Evolutionary conservation across 2,797 vertebrate species (phyloP), one percentile per base, ranked within the genome.

Genomic region (Pteronotus mesoamericanus): DNA sequence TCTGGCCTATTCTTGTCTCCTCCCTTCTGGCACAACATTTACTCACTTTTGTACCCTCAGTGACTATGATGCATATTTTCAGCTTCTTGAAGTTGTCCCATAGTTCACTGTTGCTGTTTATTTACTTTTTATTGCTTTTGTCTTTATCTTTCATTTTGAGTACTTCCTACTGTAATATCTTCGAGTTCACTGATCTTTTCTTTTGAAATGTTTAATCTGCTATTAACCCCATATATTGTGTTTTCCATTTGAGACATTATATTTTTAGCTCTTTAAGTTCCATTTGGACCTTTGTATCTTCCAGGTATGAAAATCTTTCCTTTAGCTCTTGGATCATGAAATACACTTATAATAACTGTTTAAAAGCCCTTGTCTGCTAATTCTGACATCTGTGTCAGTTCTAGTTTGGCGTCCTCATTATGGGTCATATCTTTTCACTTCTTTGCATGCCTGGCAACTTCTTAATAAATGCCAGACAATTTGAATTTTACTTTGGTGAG

Each of bases 111-210:
- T 37, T 53, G 14, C 11, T 64, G 0, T 59, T 89, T 86, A 84
- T 75, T 44, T 78, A 75, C 37, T n/a, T 90, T 55, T n/a, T 21
- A 51, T 88, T 55, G 1, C 14, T 86, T 75, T 68, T 92, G 24
- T 61, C 34, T 82, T 26, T 74, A 46, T 44, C 64, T 90, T 95
- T 84, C 18, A 19, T 91, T 93, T 72, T 91, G 32, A 16, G 29
- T 66, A 82, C 79, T 71, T 94, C 61, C 77, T 51, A 44, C 34
- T 95, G 2, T 37, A 86, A 34, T 48, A 24, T 46, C 86, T 80
- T 92, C 29, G 24, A 80, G 14, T 84, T 96, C 59, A 77, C 51
- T 75, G 86, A 79, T 84, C 55, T 93, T 80, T 85, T 66, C 55
- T 89, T 91, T 92, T 78, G 34, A 22, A 9, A 19, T 26, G 9